phyloP scores from a whole-genome alignment of 2,113 vertebrate species.

The Progne subis region DNA sequence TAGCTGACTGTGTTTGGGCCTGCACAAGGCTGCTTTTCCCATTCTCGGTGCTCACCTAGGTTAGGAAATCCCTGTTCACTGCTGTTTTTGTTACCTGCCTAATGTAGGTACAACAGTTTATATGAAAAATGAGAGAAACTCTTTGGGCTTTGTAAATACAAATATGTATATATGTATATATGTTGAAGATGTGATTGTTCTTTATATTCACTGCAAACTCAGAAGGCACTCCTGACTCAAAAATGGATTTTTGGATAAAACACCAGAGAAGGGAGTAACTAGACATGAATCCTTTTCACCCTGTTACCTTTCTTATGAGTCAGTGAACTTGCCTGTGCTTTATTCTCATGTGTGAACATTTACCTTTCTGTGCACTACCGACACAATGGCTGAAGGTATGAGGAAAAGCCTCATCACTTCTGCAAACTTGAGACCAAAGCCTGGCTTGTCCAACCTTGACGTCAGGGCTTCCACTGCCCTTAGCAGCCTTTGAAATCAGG shows the following conservation, averaged over 20 bases:
- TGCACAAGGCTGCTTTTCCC: neutral
- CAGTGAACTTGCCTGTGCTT: neutral
- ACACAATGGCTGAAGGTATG: neutral
- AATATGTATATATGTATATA: neutral
- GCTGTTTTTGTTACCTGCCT: neutral
- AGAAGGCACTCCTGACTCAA: neutral
- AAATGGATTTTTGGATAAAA: neutral
- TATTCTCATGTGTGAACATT: neutral
- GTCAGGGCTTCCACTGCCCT: neutral
- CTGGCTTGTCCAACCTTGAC: neutral
- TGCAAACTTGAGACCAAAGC: neutral
- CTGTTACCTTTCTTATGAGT: neutral
- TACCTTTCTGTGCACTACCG: neutral
- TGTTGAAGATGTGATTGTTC: neutral
- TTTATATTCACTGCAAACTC: neutral
- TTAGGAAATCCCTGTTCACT: neutral
- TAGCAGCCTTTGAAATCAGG: neutral
- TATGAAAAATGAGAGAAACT: neutral
- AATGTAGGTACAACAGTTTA: neutral
- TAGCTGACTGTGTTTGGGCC: neutral
- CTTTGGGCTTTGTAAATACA: neutral
- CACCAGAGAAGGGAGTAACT: neutral
- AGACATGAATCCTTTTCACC: neutral
- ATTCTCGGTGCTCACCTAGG: neutral
- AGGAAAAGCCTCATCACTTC: neutral